Conservation (phyloP, 1,140 invertebrate species). For the Heterodera schachtii region DNA sequence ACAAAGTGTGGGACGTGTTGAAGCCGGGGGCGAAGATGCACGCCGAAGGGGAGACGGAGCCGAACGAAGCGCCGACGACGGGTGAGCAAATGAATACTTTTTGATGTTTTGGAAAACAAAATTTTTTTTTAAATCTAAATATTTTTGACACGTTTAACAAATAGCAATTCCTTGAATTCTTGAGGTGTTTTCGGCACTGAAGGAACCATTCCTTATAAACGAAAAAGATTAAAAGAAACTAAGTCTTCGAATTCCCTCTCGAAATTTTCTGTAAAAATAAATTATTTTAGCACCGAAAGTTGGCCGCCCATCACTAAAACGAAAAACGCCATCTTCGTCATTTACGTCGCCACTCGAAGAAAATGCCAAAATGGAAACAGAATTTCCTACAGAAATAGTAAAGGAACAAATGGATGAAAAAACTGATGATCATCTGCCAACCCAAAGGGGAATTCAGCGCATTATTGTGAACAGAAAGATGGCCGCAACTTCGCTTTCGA, state of each 20-base stretch:
- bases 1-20: slow-evolving; percentile 22
- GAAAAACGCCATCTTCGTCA: not conserved
- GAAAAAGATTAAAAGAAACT: too few relatives aligned
- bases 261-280: too few relatives aligned
- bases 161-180: too few relatives aligned
- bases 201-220: too few relatives aligned
- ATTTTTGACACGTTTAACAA: too few relatives aligned
- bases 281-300: not conserved
- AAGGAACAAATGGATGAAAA: not conserved
- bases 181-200: too few relatives aligned
- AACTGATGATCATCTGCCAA: not conserved
- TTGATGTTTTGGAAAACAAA: too few relatives aligned
- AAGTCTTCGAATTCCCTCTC: not conserved
- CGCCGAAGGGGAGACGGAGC: slow-evolving; percentile 18
- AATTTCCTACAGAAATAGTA: not conserved
- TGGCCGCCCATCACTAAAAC: too few relatives aligned
- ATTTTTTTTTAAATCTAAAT: too few relatives aligned
- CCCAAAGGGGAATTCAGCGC: not conserved
- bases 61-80: not conserved
- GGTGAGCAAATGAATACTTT: not conserved
- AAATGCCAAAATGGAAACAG: not conserved
- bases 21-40: slow-evolving; percentile 22
- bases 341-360: not conserved
- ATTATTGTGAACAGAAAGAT: slow-evolving; percentile 21
- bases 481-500: not conserved